Evolutionary conservation across 2,797 vertebrate species (phyloP), one percentile per base, ranked within the genome.

Genomic region (Takifugu ocellatus): DNA sequence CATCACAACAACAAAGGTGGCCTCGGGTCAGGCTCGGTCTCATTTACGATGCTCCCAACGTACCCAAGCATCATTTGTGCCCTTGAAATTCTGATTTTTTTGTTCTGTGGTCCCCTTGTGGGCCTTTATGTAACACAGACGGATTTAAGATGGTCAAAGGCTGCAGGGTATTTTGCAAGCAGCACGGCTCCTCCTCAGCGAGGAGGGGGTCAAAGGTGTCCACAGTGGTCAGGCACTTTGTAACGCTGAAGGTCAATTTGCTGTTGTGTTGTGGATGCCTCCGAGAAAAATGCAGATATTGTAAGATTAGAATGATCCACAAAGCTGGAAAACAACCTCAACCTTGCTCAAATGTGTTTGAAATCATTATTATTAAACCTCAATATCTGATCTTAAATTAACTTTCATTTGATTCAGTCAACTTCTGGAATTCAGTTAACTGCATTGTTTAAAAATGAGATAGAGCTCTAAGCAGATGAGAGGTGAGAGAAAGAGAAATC

Each of bases 201-300:
- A 27, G 44, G 43, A 12, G 33, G 29, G 15, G 64, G 77, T 80
- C 64, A 72, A 74, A 74, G 75, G 59, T 64, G 50, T 24, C 11
- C 24, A 24, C 1, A 12, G 54, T 62, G 42, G 59, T 45, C 61
- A 46, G 76, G 42, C 26, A 49, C 54, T 68, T 25, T 25, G 54
- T 5, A 31, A 25, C 47, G 49, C 27, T 64, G 55, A 58, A 45
- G 45, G 57, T 42, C 25, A 60, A 61, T 48, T 25, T 63, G 51
- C 36, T 42, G 51, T 42, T 78, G 52, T 49, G 61, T 57, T 57
- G 31, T 52, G 64, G 44, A 55, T 46, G 15, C 54, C 50, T 4
- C 15, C 63, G 52, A 64, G 61, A 69, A 75, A 58, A 72, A 68
- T 72, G 14, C 2, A 39, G 3, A 3, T 39, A 3, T 3, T 4